These are phyloP conservation scores for Zosterops japonicus DNA, from an alignment of 2,113 vertebrate genomes.

Conservation along the genomic window DNA sequence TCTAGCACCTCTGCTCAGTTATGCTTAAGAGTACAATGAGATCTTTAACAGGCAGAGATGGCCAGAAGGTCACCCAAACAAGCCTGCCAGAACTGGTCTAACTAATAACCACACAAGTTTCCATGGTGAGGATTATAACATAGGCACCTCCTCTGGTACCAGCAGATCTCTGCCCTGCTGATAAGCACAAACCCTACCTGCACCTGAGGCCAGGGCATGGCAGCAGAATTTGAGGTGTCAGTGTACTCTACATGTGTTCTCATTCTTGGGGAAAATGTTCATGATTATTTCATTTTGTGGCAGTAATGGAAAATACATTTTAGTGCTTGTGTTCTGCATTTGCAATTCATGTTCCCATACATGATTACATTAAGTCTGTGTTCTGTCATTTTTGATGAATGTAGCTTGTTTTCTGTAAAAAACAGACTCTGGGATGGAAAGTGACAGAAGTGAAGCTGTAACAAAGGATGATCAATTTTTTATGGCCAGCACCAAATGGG, in stretches of 20 bases:
- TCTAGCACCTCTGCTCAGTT: not conserved
- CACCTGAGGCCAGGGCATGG: not conserved
- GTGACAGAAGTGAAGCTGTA: slow-evolving; percentile 93
- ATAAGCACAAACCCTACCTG: not conserved
- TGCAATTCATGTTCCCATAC: slow-evolving; percentile 95
- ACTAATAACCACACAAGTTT: slow-evolving; percentile 49
- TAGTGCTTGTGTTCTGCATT: slow-evolving; percentile 77
- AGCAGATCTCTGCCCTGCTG: not conserved
- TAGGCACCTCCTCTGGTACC: not conserved
- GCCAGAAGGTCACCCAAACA: not conserved
- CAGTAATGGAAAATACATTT: slow-evolving; percentile 90
- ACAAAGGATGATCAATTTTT: slow-evolving; percentile 93
- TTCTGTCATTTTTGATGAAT: slow-evolving; percentile 98
- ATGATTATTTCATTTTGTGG: slow-evolving; percentile 94
- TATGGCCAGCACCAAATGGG: slow-evolving; percentile 73
- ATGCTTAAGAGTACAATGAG: not conserved
- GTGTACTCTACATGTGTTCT: slow-evolving; percentile 70
- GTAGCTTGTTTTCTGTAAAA: slow-evolving; percentile 91
- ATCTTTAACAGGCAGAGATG: not conserved
- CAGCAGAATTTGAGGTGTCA: slow-evolving; percentile 62
- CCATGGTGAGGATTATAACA: not conserved
- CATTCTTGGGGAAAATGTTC: slow-evolving; percentile 81
- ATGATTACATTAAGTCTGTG: slow-evolving; percentile 96
- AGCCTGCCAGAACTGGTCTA: not conserved
- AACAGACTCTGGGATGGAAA: slow-evolving; percentile 89